A percentile compares a stretch with the other conserved stretches of the same genome.
These are phyloP conservation scores for Hyposoter didymator DNA, from an alignment of 2,888 invertebrate genomes.

Conservation along the genomic window DNA sequence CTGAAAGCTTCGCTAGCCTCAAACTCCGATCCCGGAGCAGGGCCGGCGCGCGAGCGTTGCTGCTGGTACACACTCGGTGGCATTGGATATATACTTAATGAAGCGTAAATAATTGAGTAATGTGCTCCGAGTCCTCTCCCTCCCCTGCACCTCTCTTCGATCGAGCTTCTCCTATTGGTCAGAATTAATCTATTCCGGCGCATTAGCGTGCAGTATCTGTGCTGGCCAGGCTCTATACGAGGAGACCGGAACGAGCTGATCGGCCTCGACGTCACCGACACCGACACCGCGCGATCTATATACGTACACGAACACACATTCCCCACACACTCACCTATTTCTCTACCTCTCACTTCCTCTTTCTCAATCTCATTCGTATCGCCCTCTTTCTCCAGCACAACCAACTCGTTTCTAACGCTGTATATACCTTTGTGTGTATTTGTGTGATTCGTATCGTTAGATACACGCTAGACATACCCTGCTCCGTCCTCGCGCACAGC, in stretches of 20 bases:
- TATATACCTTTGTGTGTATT: conserved; percentile 1
- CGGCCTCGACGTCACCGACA: conserved; percentile 56
- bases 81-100: conserved; percentile 84
- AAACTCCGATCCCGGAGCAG: conserved; percentile 68
- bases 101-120: conserved; percentile 85
- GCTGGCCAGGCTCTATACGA: conserved; percentile 71
- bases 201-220: conserved; percentile 82
- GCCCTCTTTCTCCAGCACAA: conserved; percentile 34
- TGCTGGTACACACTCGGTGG: conserved; percentile 78
- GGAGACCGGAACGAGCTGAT: conserved; percentile 63
- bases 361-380: neutral
- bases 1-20: conserved; percentile 67
- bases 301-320: conserved; percentile 16
- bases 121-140: conserved; percentile 80
- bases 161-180: conserved; percentile 83
- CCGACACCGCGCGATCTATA: conserved; percentile 23
- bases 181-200: conserved; percentile 84
- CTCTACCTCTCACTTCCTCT: neutral
- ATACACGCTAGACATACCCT: conserved; percentile 67
- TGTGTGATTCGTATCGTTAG: conserved; percentile 68
- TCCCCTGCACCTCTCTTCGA: conserved; percentile 77
- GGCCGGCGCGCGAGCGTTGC: conserved; percentile 73
- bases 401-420: conserved; percentile 10
- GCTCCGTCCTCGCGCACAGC: conserved; percentile 67
- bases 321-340: conserved; percentile 16